Conservation (phyloP, 1,140 invertebrate species). For the Eulimnadia texana region DNA sequence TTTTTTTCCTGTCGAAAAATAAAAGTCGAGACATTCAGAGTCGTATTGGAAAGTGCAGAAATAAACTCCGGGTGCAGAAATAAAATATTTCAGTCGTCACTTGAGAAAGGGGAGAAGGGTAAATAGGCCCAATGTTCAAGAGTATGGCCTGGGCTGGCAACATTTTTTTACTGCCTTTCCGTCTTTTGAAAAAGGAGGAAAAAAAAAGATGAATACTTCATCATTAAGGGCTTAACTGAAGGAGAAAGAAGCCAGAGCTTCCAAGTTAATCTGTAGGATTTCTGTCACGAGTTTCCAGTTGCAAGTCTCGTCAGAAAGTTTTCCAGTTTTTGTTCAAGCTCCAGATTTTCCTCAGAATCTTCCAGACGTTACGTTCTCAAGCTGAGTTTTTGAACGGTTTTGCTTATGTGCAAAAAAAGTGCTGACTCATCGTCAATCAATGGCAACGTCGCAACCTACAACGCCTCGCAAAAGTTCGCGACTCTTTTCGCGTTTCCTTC, state of each 20-base stretch:
- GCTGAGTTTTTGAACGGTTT: neutral
- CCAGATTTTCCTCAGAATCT: no score
- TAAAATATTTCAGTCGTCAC: neutral
- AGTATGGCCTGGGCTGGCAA: neutral
- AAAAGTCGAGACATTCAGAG: neutral
- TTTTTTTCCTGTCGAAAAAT: no score
- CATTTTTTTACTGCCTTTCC: neutral
- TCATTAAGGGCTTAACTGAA: no score
- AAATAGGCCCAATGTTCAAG: neutral
- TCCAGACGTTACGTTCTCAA: neutral
- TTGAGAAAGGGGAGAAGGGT: neutral
- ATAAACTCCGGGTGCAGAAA: neutral
- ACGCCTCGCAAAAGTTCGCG: neutral
- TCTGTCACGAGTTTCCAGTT: no score
- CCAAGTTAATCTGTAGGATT: no score
- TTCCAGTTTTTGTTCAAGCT: no score
- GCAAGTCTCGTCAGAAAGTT: no score
- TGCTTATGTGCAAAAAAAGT: neutral
- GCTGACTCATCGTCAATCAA: neutral
- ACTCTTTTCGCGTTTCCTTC: neutral
- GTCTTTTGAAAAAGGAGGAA: no score
- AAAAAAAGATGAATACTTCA: no score
- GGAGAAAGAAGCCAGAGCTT: no score
- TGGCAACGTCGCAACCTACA: neutral
- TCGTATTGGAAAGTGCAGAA: neutral